Evolutionary conservation across 2,113 vertebrate species (phyloP).

Genomic region (Zeus faber): DNA sequence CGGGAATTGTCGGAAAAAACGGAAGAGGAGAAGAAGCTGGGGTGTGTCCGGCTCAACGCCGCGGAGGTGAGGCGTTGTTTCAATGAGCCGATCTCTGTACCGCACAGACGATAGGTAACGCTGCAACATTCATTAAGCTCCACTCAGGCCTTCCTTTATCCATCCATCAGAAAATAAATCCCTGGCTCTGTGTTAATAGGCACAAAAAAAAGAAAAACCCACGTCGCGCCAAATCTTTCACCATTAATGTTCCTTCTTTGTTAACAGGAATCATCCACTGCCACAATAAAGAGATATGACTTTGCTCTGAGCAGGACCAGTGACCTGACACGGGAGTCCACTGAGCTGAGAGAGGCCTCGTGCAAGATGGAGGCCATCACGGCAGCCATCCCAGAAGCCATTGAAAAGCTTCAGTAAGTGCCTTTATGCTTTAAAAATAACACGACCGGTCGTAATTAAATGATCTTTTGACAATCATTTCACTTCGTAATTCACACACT

Average conservation of each 20-base stretch:
- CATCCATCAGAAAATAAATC: constrained; percentile 2
- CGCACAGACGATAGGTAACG: not conserved
- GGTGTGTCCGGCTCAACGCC: constrained; percentile 39
- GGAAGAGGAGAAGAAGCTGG: constrained; percentile 38
- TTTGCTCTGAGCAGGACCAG: constrained; percentile 36
- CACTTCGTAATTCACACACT: no score
- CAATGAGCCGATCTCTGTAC: not conserved
- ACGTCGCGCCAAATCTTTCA: no score
- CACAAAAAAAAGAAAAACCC: not conserved
- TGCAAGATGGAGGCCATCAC: constrained; percentile 41
- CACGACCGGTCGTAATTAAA: no score
- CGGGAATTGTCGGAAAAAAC: constrained; percentile 49
- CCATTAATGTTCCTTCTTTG: constrained; percentile 18
- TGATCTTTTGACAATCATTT: no score
- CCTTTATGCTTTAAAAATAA: no score
- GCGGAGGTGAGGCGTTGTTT: constrained; percentile 45
- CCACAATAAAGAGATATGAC: constrained; percentile 43
- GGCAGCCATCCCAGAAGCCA: constrained; percentile 40
- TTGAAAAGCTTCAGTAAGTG: constrained; percentile 67
- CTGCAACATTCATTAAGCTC: no score
- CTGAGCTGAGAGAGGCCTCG: constrained; percentile 42
- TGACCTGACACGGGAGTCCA: constrained; percentile 43
- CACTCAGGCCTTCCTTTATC: no score
- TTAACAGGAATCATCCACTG: constrained; percentile 52
- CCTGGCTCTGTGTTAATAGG: not conserved